Evolutionary conservation across 2,113 vertebrate species (phyloP).

Genomic region (Nyctibius bracteatus): DNA sequence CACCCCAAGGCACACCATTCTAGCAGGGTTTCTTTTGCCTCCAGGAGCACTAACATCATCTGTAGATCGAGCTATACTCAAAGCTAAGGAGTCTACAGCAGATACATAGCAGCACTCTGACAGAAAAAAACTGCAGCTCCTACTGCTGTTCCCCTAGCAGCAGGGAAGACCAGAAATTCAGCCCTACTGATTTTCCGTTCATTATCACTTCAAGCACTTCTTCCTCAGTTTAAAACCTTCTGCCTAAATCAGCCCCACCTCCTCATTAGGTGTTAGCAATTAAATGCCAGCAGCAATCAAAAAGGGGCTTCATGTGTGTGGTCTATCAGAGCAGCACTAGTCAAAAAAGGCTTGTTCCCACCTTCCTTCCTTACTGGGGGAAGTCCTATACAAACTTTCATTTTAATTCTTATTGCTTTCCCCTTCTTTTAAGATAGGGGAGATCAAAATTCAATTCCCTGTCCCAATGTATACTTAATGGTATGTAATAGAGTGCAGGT

Average conservation of each 20-base stretch:
- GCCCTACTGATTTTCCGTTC: neutral
- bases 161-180: neutral
- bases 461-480: neutral
- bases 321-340: neutral
- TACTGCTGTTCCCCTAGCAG: neutral
- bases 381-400: neutral
- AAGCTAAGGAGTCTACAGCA: neutral
- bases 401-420: neutral
- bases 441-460: neutral
- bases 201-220: neutral
- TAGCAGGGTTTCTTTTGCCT: neutral
- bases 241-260: neutral
- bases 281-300: neutral
- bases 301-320: fast-evolving
- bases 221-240: neutral
- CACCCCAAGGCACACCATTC: neutral
- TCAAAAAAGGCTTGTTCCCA: neutral
- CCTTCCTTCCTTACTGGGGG: neutral
- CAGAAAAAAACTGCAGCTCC: neutral
- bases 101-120: fast-evolving
- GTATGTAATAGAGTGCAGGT: neutral
- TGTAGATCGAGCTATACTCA: neutral
- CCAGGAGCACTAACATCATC: neutral
- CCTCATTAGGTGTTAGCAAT: neutral
- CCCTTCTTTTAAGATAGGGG: neutral